These are phyloP conservation scores for Myiotriccus ornatus DNA, from an alignment of 2,797 vertebrate species.

Conservation along the genomic window DNA sequence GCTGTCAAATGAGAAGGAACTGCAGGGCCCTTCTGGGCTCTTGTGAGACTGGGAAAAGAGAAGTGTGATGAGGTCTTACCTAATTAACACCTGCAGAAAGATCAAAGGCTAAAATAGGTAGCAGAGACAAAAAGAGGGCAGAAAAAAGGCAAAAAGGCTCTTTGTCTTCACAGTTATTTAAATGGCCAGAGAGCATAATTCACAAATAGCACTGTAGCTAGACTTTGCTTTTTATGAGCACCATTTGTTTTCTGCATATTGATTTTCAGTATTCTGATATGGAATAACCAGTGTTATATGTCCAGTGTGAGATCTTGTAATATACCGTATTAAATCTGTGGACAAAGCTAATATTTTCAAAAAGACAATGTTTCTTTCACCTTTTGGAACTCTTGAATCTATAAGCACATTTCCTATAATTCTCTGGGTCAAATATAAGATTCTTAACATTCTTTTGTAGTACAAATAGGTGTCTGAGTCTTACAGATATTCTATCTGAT, in stretches of 20 bases:
- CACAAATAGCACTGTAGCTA: neutral
- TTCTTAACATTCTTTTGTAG: neutral
- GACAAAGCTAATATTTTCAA: neutral
- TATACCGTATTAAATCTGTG: neutral
- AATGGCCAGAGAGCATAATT: neutral
- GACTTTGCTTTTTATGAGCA: neutral
- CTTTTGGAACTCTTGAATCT: neutral
- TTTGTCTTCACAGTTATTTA: neutral
- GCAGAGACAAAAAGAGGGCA: neutral
- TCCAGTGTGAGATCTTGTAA: neutral
- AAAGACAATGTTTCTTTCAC: neutral
- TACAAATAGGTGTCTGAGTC: neutral
- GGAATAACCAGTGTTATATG: neutral
- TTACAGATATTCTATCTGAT: neutral
- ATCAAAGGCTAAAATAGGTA: neutral
- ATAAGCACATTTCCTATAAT: neutral
- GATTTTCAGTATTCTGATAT: neutral
- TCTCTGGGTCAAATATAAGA: neutral
- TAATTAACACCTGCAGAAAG: neutral
- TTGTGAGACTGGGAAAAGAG: neutral
- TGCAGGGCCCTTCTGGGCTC: neutral
- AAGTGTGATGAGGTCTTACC: neutral
- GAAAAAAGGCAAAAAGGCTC: neutral
- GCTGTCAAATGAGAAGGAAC: neutral
- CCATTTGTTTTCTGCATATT: neutral